Evolutionary conservation across 2,113 vertebrate genomes (phyloP).

Genomic region (Amphilophus citrinellus): DNA sequence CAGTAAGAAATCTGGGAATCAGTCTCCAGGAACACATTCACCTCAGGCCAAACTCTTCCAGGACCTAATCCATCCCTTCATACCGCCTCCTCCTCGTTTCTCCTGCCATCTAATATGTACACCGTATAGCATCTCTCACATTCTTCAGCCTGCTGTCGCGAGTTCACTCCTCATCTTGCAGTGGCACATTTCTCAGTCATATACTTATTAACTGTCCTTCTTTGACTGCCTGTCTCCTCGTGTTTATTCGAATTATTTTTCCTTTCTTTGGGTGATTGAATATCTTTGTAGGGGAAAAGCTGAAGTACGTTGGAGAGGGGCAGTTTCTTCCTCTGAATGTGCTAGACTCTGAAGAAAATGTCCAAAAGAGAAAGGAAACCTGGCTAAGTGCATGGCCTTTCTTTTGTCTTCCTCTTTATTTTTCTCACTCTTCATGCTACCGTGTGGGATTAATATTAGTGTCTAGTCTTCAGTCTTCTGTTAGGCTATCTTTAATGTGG

Average conservation of each 20-base stretch:
- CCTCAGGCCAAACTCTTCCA: constrained; percentile 69
- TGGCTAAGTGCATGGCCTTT: constrained; percentile 26
- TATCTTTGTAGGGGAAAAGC: constrained; percentile 21
- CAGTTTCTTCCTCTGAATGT: constrained; percentile 47
- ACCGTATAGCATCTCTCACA: constrained; percentile 12
- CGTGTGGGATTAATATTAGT: not conserved
- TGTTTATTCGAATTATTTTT: not conserved
- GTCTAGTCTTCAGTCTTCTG: constrained; percentile 1
- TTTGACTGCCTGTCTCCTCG: not conserved
- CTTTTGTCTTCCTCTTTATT: not conserved
- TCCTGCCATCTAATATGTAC: constrained; percentile 31
- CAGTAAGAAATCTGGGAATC: constrained; percentile 63
- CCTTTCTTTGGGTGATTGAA: constrained; percentile 46
- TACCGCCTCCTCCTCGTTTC: constrained; percentile 8
- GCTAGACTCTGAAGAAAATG: constrained; percentile 33
- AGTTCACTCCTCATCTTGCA: constrained; percentile 40
- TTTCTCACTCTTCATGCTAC: not conserved
- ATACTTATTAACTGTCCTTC: not conserved
- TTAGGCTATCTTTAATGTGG: not conserved
- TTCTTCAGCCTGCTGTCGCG: constrained; percentile 27
- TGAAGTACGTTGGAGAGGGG: constrained; percentile 48
- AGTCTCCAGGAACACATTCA: constrained; percentile 66
- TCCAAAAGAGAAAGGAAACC: constrained; percentile 37
- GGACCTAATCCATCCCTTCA: constrained; percentile 45
- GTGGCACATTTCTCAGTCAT: constrained; percentile 9